phyloP scores from a whole-genome alignment of 2,113 vertebrate genomes.

The Poeciliopsis occidentalis region DNA sequence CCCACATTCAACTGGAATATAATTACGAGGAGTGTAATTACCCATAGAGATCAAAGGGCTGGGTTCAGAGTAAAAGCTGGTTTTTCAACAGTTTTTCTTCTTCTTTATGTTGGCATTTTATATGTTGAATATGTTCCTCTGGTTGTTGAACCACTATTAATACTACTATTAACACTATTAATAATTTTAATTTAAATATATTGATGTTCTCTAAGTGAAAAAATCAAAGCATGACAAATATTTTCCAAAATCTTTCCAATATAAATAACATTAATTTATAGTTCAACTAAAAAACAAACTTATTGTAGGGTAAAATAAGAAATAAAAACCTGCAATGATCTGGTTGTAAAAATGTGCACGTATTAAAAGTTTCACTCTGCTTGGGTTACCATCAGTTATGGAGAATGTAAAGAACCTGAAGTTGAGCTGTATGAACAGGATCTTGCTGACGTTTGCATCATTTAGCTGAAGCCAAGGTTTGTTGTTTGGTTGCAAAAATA shows the following conservation, averaged over 20 bases:
- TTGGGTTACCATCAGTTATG: not conserved
- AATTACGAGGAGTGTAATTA: constrained; percentile 68
- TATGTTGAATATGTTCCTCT: not conserved
- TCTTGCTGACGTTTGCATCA: not conserved
- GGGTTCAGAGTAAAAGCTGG: constrained; percentile 21
- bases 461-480: not conserved
- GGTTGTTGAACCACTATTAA: not conserved
- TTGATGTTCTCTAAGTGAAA: not conserved
- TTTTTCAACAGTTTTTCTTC: constrained; percentile 40
- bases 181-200: not conserved
- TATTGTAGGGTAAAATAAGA: too few species aligned
- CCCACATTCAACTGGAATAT: constrained; percentile 58
- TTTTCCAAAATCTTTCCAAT: not conserved
- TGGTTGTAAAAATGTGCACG: not conserved
- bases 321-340: not conserved
- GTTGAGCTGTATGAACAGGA: not conserved
- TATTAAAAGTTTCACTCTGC: not conserved
- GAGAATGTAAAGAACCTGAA: not conserved
- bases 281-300: too few species aligned
- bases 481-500: not conserved
- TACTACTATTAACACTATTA: too few species aligned
- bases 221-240: not conserved
- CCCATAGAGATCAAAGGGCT: constrained; percentile 63
- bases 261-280: too few species aligned
- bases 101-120: not conserved